These are phyloP conservation scores for Lasioglossum pauxillum DNA, from an alignment of 2,888 invertebrate species.

Conservation along the genomic window DNA sequence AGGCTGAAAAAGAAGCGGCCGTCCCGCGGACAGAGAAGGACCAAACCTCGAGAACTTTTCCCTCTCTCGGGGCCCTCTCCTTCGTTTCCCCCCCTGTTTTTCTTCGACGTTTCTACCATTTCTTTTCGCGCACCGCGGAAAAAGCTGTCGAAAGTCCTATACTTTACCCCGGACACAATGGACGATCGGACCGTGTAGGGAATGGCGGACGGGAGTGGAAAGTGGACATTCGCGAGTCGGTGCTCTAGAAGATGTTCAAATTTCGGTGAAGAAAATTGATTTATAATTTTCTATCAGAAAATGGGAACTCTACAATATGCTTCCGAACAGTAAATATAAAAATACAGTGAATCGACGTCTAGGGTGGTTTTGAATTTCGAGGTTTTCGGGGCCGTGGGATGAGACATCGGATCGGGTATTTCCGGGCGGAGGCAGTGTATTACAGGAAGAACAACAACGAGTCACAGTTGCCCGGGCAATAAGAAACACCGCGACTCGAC, in stretches of 20 bases:
- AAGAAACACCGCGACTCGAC: slow-evolving; percentile 4
- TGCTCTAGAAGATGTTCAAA: background rate
- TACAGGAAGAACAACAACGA: slow-evolving; percentile 19
- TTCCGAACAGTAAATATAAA: background rate
- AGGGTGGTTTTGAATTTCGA: background rate
- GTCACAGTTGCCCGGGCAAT: slow-evolving; percentile 6
- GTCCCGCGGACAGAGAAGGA: slow-evolving; percentile 56
- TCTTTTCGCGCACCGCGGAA: slow-evolving; percentile 13
- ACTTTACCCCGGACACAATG: background rate
- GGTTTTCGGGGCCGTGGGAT: background rate
- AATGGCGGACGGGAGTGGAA: background rate
- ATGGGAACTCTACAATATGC: background rate
- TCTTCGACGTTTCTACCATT: slow-evolving; percentile 43
- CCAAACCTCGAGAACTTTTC: slow-evolving; percentile 23
- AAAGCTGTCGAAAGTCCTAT: slow-evolving; percentile 51
- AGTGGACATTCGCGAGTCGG: background rate
- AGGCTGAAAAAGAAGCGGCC: slow-evolving; percentile 45
- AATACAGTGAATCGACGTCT: background rate
- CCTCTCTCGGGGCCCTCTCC: background rate
- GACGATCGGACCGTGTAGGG: slow-evolving; percentile 24
- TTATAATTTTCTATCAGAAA: background rate
- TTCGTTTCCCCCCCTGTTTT: slow-evolving; percentile 26
- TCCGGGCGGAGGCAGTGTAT: background rate
- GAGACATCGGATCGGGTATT: background rate
- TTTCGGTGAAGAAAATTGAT: background rate